Percentiles rank a stretch among this genome's conserved stretches.
These are phyloP conservation scores for Aleiodes testaceus DNA, from an alignment of 2,888 invertebrate genomes.

Conservation along the genomic window DNA sequence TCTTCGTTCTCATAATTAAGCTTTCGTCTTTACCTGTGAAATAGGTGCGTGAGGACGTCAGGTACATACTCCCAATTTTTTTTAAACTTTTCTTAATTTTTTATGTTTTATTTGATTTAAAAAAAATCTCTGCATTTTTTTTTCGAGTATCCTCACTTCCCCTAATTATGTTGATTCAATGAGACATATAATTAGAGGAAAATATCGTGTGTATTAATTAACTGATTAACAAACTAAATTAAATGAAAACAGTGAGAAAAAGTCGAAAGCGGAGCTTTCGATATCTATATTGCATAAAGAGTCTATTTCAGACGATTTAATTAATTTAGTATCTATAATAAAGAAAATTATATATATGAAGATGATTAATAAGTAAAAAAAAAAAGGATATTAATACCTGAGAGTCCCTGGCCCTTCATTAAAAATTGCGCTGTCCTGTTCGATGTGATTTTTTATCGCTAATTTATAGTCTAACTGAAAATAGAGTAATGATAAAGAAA, in stretches of 20 bases:
- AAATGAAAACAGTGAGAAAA: slow-evolving; percentile 34
- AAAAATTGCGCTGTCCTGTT: slow-evolving; percentile 58
- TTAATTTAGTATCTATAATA: slow-evolving; percentile 5
- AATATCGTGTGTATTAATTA: slow-evolving; percentile 44
- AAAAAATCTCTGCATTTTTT: slow-evolving; percentile 12
- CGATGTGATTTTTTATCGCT: slow-evolving; percentile 63
- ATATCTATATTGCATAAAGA: slow-evolving; percentile 43
- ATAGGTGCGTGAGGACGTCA: slow-evolving; percentile 7
- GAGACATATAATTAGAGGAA: slow-evolving; percentile 35
- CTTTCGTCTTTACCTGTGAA: slow-evolving; percentile 21
- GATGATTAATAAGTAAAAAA: slow-evolving; percentile 16
- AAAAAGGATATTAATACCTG: slow-evolving; percentile 41
- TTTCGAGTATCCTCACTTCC: not conserved
- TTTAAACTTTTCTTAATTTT: slow-evolving; percentile 23
- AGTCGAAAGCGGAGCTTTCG: slow-evolving; percentile 47
- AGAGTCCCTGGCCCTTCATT: slow-evolving; percentile 45
- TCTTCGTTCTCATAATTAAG: slow-evolving; percentile 23
- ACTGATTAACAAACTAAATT: slow-evolving; percentile 24
- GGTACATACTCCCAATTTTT: not conserved
- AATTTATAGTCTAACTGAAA: slow-evolving; percentile 57
- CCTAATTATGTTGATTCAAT: not conserved
- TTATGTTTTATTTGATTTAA: not conserved
- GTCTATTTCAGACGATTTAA: slow-evolving; percentile 11
- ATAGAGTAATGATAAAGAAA: slow-evolving; percentile 43
- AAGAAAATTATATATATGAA: slow-evolving; percentile 30